Base-by-base conservation (phyloP, 2,797 vertebrate species). In the Ambastaia sidthimunki region DNA sequence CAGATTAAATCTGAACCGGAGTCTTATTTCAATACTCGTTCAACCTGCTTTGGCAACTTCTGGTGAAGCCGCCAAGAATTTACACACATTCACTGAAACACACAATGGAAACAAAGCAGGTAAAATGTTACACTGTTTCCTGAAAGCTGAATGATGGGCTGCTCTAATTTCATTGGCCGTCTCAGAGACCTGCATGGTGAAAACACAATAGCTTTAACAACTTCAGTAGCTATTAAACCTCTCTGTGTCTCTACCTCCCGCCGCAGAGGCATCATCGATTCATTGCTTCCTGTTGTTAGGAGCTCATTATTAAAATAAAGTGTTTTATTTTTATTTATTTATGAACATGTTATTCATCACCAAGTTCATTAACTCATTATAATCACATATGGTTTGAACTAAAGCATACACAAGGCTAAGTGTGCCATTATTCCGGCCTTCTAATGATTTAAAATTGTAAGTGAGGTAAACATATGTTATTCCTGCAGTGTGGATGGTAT, bases 21-120 rank as follows among this genome's bases (percentile, higher is more conserved):
- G 31, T 78, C 21, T 71, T 16, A 65, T 71, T 78, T 78, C 68
- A 78, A 71, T 19, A 34, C 76, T 65, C 23, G 76, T 34, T 15
- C 54, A 65, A 78, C 76, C 68, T 63, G 68, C 57, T 78, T 65
- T 23, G 52, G 21, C 66, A 69, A 63, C 19, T 41, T 62, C 68
- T 2, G 15, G 54, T 47, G 28, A 65, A 71, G 2, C 59, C 28
- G 31, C 11, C 28, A 15, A 57, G 76, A 78, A 66, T 76, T 48
- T 77, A 85, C 12, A 71, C 31, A 16, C 48, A 79, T 50, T 63
- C 31, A 57, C 21, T 62, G 7, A 5, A 11, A 76, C 34, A 82
- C 70, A 62, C 74, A 83, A 66, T 82, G 67, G 82, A 81, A 83
- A 57, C 52, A 86, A 86, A 81, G 63, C 65, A 16, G 71, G 79